phyloP scores from a whole-genome alignment of 2,113 vertebrate genomes.

The Sorex araneus region DNA sequence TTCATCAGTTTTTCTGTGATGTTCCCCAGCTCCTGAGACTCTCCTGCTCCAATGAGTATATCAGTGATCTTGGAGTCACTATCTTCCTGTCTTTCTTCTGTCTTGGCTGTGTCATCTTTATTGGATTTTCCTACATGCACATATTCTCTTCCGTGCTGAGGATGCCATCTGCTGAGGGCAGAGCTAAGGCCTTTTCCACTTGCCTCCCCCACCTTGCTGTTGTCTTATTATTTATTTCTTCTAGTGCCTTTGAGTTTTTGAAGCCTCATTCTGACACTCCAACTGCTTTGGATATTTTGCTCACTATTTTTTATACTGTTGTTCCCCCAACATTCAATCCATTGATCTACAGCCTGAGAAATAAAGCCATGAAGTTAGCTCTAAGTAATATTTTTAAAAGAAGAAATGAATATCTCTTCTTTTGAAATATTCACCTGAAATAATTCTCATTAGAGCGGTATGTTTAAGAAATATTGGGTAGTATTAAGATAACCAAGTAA shows the following conservation, averaged over 20 bases:
- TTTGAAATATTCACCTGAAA: no score
- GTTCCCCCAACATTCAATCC: no score
- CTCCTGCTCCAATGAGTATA: slow-evolving; percentile 66
- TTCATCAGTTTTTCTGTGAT: slow-evolving; percentile 82
- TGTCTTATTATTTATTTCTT: slow-evolving; percentile 72
- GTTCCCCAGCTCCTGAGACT: slow-evolving; percentile 78
- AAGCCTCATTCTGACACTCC: no score
- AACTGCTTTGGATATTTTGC: no score
- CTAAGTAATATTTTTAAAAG: no score
- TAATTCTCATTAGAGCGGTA: no score
- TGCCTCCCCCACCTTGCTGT: slow-evolving; percentile 78
- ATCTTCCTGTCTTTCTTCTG: slow-evolving; percentile 36
- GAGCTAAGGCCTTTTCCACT: slow-evolving; percentile 74
- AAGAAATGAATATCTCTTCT: no score
- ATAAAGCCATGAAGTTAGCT: no score
- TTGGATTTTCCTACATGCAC: slow-evolving; percentile 66
- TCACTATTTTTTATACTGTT: no score
- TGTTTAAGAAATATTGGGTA: no score
- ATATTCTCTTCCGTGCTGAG: slow-evolving; percentile 75
- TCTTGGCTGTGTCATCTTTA: slow-evolving; percentile 59
- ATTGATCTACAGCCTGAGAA: no score
- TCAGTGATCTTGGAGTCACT: slow-evolving; percentile 33
- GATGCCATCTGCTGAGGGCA: slow-evolving; percentile 63
- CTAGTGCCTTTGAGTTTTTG: not conserved
- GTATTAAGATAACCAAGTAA: no score